phyloP scores from a whole-genome alignment of 2,797 vertebrate genomes.

The Artibeus jamaicensis region DNA sequence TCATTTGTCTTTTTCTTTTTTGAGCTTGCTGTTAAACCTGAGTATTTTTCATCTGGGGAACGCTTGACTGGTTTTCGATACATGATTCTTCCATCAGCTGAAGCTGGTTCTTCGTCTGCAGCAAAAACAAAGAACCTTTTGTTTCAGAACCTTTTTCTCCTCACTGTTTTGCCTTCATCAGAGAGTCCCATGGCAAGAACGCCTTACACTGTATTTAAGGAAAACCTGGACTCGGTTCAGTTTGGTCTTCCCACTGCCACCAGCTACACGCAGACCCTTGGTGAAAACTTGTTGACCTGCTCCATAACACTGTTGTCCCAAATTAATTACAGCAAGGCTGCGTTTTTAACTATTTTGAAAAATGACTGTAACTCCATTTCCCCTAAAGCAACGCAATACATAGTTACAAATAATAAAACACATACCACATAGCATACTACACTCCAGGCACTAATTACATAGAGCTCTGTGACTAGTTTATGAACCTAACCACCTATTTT shows the following conservation, averaged over 20 bases:
- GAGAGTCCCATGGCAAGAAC: background rate
- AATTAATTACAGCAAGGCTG: background rate
- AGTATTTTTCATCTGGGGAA: constrained; percentile 88
- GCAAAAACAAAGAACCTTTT: constrained; percentile 52
- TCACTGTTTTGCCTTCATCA: background rate
- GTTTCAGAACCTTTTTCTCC: constrained; percentile 38
- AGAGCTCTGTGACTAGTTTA: background rate
- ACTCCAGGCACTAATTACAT: background rate
- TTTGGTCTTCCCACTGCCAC: background rate
- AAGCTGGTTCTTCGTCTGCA: constrained; percentile 86
- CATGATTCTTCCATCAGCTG: constrained; percentile 92
- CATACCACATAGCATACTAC: background rate
- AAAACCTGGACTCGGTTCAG: background rate
- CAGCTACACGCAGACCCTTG: background rate
- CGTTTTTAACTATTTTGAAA: background rate
- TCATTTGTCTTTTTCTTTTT: constrained; percentile 92
- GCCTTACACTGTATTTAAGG: background rate
- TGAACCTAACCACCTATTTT: background rate
- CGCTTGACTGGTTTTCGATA: constrained; percentile 96
- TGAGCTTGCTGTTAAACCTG: constrained; percentile 93
- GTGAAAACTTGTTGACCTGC: background rate
- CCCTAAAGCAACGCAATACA: background rate
- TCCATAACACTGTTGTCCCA: background rate
- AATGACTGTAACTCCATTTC: background rate
- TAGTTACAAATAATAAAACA: background rate